Conservation (phyloP, 2,888 invertebrate species). For the Aporophyla lueneburgensis region DNA sequence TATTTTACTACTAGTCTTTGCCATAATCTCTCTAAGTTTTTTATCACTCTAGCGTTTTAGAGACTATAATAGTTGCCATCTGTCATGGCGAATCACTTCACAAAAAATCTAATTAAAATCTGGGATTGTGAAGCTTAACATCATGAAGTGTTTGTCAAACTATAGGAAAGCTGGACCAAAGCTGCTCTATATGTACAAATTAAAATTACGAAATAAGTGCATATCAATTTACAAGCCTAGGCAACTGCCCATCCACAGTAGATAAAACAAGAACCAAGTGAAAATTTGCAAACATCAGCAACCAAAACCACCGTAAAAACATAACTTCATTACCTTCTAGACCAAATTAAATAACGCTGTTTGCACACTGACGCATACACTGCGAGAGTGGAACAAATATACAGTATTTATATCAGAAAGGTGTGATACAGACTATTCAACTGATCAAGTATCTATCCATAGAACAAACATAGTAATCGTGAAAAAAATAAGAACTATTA, state of each 20-base stretch:
- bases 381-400: not conserved
- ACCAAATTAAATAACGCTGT: slow-evolving; percentile 27
- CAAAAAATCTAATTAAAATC: not conserved
- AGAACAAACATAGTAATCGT: not conserved
- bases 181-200: no score
- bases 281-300: not conserved
- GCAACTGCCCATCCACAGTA: not conserved
- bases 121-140: not conserved
- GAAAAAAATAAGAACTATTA: no score
- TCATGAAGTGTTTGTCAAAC: not conserved
- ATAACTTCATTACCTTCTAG: slow-evolving; percentile 40
- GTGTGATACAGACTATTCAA: not conserved
- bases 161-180: not conserved
- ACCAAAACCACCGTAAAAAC: slow-evolving; percentile 33
- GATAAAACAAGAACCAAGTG: slow-evolving; percentile 6
- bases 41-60: not conserved
- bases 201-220: not conserved
- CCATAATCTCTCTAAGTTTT: no score
- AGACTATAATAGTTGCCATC: not conserved
- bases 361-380: slow-evolving; percentile 1
- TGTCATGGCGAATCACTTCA: not conserved
- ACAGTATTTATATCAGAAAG: not conserved
- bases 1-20: no score
- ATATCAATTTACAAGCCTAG: not conserved
- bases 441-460: no score